Conservation (phyloP, 2,888 invertebrate genomes). For the Amphipyra berbera region DNA sequence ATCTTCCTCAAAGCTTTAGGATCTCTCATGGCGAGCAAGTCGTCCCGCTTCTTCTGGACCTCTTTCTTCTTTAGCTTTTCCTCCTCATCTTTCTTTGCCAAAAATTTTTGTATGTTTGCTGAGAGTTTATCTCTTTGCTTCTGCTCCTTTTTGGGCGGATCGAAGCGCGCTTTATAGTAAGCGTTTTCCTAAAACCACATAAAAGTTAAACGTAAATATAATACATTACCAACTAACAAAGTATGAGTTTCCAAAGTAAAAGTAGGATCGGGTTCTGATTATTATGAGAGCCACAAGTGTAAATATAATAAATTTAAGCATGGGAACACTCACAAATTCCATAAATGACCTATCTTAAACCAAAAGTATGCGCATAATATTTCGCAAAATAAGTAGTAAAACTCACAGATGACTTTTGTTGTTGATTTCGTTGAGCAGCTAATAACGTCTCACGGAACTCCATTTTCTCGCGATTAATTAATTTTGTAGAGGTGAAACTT, state of each 20-base stretch:
- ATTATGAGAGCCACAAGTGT: neutral
- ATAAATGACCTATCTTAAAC: constrained; percentile 27
- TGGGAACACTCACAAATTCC: constrained; percentile 7
- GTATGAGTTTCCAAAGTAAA: constrained; percentile 32
- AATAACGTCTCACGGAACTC: constrained; percentile 86
- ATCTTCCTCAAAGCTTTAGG: constrained; percentile 93
- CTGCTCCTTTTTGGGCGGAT: constrained; percentile 94
- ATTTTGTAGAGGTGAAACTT: constrained; percentile 37
- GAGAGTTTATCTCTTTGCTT: constrained; percentile 92
- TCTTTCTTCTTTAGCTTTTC: constrained; percentile 91
- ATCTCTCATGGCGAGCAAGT: constrained; percentile 91
- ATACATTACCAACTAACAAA: constrained; percentile 29
- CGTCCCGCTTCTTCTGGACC: constrained; percentile 91
- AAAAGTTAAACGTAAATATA: neutral
- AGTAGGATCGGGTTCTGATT: constrained; percentile 4
- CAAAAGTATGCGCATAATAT: constrained; percentile 53
- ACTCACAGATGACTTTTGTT: constrained; percentile 89
- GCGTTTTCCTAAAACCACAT: constrained; percentile 72
- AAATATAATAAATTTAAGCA: constrained; percentile 2
- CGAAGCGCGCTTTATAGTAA: constrained; percentile 94
- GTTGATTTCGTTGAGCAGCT: constrained; percentile 88
- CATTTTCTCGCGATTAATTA: constrained; percentile 69
- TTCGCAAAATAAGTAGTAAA: constrained; percentile 59
- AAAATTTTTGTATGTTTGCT: constrained; percentile 94
- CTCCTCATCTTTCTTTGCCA: constrained; percentile 95